Evolutionary conservation across 2,888 invertebrate genomes (phyloP).

Genomic region (Dichetophora obliterata): DNA sequence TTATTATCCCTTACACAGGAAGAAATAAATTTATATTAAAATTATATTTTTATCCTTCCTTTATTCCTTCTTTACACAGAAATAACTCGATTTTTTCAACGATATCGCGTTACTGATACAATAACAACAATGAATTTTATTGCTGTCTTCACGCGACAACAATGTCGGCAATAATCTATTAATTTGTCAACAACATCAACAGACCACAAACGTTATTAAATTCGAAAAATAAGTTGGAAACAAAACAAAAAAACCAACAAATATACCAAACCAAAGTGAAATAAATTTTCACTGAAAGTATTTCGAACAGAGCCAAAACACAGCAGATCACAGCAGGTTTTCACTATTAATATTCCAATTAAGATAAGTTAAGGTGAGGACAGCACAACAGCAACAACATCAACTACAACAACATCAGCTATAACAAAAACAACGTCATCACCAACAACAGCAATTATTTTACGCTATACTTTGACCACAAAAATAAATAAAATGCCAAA

Average conservation of each 20-base stretch:
- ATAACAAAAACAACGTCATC: neutral
- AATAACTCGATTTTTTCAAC: too few relatives aligned
- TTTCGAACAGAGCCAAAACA: neutral
- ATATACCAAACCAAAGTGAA: neutral
- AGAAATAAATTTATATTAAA: too few relatives aligned
- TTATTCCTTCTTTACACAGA: too few relatives aligned
- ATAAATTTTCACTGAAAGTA: too few relatives aligned
- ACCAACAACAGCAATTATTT: neutral
- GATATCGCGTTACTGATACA: too few relatives aligned
- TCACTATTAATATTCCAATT: conserved; percentile 20
- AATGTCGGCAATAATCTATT: conserved; percentile 14
- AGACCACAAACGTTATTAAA: neutral
- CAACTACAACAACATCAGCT: neutral
- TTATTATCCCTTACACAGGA: too few relatives aligned
- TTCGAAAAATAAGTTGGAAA: neutral
- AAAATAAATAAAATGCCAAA: neutral
- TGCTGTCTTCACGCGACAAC: too few relatives aligned
- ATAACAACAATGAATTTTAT: too few relatives aligned
- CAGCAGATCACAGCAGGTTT: conserved; percentile 6
- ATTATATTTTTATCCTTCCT: neutral
- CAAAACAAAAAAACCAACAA: neutral
- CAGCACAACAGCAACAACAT: conserved; percentile 1
- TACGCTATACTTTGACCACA: neutral
- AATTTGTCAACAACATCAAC: conserved; percentile 20
- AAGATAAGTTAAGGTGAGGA: conserved; percentile 16